Evolutionary conservation across 2,888 invertebrate species (phyloP).

Genomic region (Acleris literana): DNA sequence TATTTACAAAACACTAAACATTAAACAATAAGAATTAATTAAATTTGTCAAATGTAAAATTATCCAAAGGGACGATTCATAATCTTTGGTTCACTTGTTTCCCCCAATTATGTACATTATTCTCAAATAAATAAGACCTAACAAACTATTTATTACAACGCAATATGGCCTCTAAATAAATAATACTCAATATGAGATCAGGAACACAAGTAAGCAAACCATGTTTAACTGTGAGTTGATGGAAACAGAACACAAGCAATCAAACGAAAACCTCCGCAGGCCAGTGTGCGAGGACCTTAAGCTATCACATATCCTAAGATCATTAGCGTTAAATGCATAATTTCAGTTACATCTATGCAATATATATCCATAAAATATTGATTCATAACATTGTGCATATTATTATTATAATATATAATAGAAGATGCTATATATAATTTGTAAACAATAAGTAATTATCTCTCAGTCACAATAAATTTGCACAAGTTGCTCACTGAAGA

Average conservation of each 20-base stretch:
- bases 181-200: constrained; percentile 83
- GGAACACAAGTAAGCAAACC: constrained; percentile 72
- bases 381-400: constrained; percentile 82
- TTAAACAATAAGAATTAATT: constrained; percentile 49
- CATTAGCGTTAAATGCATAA: constrained; percentile 40
- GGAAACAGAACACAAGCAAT: constrained; percentile 7
- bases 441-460: constrained; percentile 75
- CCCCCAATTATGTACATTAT: constrained; percentile 54
- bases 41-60: constrained; percentile 53
- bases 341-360: constrained; percentile 53
- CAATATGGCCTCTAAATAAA: constrained; percentile 82
- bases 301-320: constrained; percentile 29
- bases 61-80: constrained; percentile 68
- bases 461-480: constrained; percentile 75
- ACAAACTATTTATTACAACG: constrained; percentile 69
- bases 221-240: constrained; percentile 26
- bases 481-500: constrained; percentile 69
- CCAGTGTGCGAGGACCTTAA: not conserved
- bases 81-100: constrained; percentile 76
- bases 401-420: constrained; percentile 71
- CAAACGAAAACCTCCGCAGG: no score
- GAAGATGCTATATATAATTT: constrained; percentile 57
- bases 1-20: constrained; percentile 55
- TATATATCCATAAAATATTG: constrained; percentile 77
- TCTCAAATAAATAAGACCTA: constrained; percentile 65